A percentile compares a stretch with the other conserved stretches of the same genome.
Conservation (phyloP, 1,140 invertebrate genomes). For the Anoplophora glabripennis region DNA sequence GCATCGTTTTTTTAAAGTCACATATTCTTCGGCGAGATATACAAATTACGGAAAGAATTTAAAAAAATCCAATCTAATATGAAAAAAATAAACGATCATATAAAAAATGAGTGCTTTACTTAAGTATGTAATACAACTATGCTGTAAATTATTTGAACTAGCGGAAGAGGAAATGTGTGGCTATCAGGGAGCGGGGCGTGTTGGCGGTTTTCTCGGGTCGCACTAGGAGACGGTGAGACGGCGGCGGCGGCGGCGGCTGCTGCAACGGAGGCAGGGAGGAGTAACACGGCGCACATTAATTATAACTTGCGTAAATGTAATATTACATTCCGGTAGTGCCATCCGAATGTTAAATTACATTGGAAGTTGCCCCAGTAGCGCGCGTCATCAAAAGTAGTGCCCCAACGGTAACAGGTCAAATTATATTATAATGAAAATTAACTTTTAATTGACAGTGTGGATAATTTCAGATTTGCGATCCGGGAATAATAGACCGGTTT, state of each 20-base stretch:
- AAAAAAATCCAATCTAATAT: no score
- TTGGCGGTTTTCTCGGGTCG: not conserved
- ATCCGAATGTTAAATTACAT: slow-evolving; percentile 42
- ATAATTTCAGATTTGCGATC: slow-evolving; percentile 4
- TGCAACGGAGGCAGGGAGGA: slow-evolving; percentile 5
- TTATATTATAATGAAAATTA: slow-evolving; percentile 2
- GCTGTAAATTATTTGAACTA: no score
- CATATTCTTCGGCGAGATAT: no score
- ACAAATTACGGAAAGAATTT: no score
- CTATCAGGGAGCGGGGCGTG: not conserved
- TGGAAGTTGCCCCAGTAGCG: slow-evolving; percentile 13
- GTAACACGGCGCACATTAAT: slow-evolving; percentile 27
- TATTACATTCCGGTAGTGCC: slow-evolving; percentile 40
- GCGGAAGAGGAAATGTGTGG: no score
- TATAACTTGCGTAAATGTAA: slow-evolving; percentile 37
- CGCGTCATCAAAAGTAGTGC: slow-evolving; percentile 2
- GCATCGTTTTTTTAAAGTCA: no score
- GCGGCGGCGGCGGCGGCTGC: not conserved
- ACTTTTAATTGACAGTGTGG: slow-evolving; percentile 9
- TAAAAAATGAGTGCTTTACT: no score
- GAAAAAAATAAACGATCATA: no score
- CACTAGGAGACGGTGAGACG: not conserved
- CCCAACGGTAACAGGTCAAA: not conserved
- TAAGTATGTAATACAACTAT: no score
- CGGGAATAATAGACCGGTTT: not conserved